Percentiles rank a stretch among this genome's conserved stretches.
These are phyloP conservation scores for Pedicia rivosa DNA, from an alignment of 2,888 invertebrate genomes.

Conservation along the genomic window DNA sequence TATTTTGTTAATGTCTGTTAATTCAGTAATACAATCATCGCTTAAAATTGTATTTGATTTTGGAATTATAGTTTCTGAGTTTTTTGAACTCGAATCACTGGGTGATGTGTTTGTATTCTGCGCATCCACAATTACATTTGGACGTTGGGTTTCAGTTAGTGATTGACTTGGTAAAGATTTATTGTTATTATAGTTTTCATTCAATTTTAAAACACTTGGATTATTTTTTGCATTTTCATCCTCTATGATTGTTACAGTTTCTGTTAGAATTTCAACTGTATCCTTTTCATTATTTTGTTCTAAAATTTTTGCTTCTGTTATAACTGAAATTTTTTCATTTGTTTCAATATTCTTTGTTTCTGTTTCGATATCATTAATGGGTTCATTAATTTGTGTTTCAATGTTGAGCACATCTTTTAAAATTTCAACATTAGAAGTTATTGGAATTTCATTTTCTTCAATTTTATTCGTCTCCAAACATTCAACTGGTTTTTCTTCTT, in stretches of 20 bases:
- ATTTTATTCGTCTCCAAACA: no score
- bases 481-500: neutral
- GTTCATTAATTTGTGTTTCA: no score
- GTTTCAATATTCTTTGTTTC: no score
- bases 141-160: slow-evolving; percentile 6
- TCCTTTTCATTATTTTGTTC: no score
- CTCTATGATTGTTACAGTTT: no score
- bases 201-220: slow-evolving; percentile 11
- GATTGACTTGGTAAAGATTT: neutral
- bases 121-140: slow-evolving; percentile 14
- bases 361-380: no score
- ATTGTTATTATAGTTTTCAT: slow-evolving; percentile 11
- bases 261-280: no score
- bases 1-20: slow-evolving; percentile 32
- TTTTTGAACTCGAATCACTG: slow-evolving; percentile 8
- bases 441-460: no score
- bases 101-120: slow-evolving; percentile 2
- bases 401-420: no score
- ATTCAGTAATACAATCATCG: slow-evolving; percentile 11
- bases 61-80: slow-evolving; percentile 12
- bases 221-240: no score
- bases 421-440: no score
- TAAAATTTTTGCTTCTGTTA: slow-evolving; percentile 2
- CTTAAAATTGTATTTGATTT: slow-evolving; percentile 11
- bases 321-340: slow-evolving; percentile 1